Percentiles rank a stretch among this genome's conserved stretches.
Evolutionary conservation across 1,140 invertebrate species (phyloP).

Genomic region (Belonocnema kinseyi): DNA sequence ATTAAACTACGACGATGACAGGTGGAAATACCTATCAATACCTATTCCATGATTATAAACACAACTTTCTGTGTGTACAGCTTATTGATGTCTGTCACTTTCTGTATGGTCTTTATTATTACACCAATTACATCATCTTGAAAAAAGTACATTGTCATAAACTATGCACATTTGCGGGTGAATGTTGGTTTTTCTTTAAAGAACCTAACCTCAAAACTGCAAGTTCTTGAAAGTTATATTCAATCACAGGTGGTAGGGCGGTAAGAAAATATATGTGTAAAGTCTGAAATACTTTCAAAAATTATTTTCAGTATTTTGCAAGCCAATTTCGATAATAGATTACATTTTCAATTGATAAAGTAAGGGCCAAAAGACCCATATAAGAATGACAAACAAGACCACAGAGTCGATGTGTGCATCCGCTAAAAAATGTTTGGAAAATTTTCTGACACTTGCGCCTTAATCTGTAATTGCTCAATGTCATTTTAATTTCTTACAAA

Average conservation of each 20-base stretch:
- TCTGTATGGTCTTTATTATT: not conserved
- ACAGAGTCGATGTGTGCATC: no score
- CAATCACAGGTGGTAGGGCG: not conserved
- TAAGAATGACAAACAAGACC: not conserved
- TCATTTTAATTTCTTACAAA: no score
- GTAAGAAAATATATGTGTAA: not conserved
- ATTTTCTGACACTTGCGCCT: no score
- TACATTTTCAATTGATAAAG: not conserved
- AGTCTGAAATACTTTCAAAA: no score
- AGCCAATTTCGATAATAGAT: not conserved
- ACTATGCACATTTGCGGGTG: not conserved
- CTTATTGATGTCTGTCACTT: not conserved
- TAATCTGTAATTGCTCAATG: no score
- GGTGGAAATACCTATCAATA: constrained; percentile 13
- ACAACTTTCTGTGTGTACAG: not conserved
- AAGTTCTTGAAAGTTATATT: not conserved
- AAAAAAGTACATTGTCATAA: not conserved
- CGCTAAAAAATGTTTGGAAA: no score
- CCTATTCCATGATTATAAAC: constrained; percentile 17
- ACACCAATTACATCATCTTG: constrained; percentile 13
- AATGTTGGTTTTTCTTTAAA: not conserved
- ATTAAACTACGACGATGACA: constrained; percentile 10
- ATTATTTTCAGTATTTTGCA: not conserved
- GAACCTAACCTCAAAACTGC: not conserved
- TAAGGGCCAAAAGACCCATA: not conserved